Base-by-base conservation (phyloP, 2,888 invertebrate genomes). In the Gerris lacustris region DNA sequence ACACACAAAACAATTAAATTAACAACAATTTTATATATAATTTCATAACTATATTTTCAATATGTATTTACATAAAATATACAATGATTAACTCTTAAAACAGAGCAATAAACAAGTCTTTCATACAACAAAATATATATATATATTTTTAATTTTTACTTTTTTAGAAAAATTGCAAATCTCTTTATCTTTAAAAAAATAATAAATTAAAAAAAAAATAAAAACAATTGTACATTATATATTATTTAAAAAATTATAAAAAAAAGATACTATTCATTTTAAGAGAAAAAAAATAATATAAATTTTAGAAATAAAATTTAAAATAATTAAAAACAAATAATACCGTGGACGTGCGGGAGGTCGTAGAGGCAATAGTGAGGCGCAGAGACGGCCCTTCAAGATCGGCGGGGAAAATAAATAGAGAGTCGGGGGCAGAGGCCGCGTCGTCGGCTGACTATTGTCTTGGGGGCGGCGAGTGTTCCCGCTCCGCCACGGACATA, bases 1-100 rank as follows among this genome's bases (percentile, higher is more conserved):
- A 31, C 31, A 31, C 31, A 31, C 31, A 31, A 31, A 31, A 31
- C 31, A 31, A 31, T 1, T 55, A 55, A 15, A 11, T 2, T 55
- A 55, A 55, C 15, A 55, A 55, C 15, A 55, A 55, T 55, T 31
- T 31, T 31, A 31, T 31, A 31, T 55, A 55, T 67, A 70, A 66
- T 67, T 66, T 45, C 68, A 64, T 66, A 67, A 72, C 67, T 69
- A 68, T 67, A 68, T 72, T 68, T 64, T 66, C 70, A 71, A 68
- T 70, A 70, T 72, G 31, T 71, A 71, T 69, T 68, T 45, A 69
- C 47, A 66, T 71, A 64, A 70, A 31, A 72, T 72, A 64, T 74
- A 74, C 74, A 74, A 70, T 73, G 70, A 72, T 69, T 73, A 66
- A 70, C 69, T 74, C 73, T 73, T 74, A 74, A 73, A 74, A 74